These are phyloP conservation scores for Cylindroiulus punctatus DNA, from an alignment of 2,888 invertebrate species.

Conservation along the genomic window DNA sequence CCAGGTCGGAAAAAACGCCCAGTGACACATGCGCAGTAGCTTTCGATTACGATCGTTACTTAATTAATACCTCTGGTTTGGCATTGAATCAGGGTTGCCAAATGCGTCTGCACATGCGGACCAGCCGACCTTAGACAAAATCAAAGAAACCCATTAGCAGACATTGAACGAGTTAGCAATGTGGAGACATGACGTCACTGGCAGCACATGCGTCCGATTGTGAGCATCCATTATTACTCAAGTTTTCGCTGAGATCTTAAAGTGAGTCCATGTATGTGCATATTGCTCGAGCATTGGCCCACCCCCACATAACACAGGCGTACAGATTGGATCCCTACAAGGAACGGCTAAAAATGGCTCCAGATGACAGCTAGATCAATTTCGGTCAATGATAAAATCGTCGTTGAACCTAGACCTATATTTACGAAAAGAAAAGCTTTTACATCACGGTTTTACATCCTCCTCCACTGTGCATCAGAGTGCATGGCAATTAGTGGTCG, in stretches of 20 bases:
- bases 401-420: background rate
- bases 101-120: background rate
- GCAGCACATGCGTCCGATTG: background rate
- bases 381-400: background rate
- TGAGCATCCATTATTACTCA: background rate
- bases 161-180: background rate
- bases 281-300: background rate
- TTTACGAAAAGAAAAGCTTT: background rate
- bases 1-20: background rate
- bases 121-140: background rate
- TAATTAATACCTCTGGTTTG: background rate
- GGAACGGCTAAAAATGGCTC: background rate
- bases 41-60: background rate
- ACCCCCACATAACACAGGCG: background rate
- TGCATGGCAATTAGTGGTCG: background rate
- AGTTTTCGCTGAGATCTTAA: background rate
- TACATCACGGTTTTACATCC: background rate
- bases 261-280: background rate
- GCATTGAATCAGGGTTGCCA: background rate
- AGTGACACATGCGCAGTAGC: background rate
- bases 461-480: background rate
- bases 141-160: conserved; percentile 4
- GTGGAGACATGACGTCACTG: background rate
- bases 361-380: background rate
- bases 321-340: background rate